Base-by-base conservation (phyloP, 2,113 vertebrate species). In the Microtus richardsoni region DNA sequence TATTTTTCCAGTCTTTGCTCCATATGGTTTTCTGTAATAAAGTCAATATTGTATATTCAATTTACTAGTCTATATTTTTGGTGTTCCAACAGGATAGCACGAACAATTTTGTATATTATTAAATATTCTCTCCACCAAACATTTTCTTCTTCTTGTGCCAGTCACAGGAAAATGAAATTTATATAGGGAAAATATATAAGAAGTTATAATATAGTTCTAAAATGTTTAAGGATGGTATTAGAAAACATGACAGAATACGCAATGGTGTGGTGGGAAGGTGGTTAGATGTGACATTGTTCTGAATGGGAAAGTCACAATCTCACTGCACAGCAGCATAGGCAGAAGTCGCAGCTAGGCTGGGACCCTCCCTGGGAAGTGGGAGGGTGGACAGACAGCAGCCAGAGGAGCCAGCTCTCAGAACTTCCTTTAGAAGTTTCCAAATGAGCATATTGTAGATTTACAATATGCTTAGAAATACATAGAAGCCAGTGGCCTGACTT, bases 121-220 rank as follows among this genome's bases (percentile, higher is more conserved):
- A 88, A 89, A 83, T 93, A 87, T 89, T 73, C 60, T 93, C 89
- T 80, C 24, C 68, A 91, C 10, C 83, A 91, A 21, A 66, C 8
- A 13, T 36, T 89, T 9, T 91, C 22, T 71, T 89, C 39, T 89
- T 44, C 9, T 84, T 93, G 22, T 21, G 62, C 44, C 62, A 60
- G 4, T 30, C 44, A 62, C 52, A 79, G 74, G 74, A 95, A 96
- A 93, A 77, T 83, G n/a, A 95, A 93, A 16, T 68, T 83, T 78
- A 86, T 26, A 70, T 89, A 86, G 14, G 39, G 75, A 5, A 91
- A 89, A 86, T 62, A 30, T 22, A 62, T 68, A 19, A 62, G 93
- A 75, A 88, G 2, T 92, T 78, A 66, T n/a, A 82, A 78, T 12
- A 22, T 24, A 17, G 2, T 64, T 49, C 13, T 87, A n/a, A 71